phyloP scores from a whole-genome alignment of 2,113 vertebrate species.

The Cryptotis parvus region DNA sequence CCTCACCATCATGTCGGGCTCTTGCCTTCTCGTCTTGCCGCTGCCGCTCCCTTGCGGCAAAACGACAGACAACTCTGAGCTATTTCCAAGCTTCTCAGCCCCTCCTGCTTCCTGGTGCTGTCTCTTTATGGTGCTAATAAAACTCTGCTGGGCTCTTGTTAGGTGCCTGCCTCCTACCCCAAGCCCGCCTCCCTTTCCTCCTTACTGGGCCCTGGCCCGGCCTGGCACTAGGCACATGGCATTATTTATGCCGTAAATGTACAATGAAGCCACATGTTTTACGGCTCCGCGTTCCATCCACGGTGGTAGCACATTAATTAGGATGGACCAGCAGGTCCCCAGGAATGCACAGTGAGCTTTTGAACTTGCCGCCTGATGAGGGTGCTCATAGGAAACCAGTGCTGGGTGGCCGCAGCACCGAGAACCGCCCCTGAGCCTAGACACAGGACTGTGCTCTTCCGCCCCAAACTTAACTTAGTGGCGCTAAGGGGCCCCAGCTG shows the following conservation, averaged over 20 bases:
- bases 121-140: neutral
- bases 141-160: neutral
- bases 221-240: neutral
- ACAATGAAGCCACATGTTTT: fast-evolving
- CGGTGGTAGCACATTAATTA: too few species aligned
- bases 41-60: slow-evolving; percentile 10
- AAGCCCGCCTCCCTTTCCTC: neutral
- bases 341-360: neutral
- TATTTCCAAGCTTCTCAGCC: neutral
- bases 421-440: neutral
- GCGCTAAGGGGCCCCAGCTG: neutral
- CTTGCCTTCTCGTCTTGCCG: neutral
- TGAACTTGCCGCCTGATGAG: fast-evolving
- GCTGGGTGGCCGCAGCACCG: too few species aligned
- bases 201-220: neutral
- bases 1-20: neutral
- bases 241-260: neutral
- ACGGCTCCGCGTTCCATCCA: neutral
- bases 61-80: too few species aligned
- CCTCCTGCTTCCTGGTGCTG: neutral
- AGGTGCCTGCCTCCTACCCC: neutral
- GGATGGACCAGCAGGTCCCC: too few species aligned
- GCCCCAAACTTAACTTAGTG: neutral
- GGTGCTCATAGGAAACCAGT: too few species aligned
- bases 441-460: neutral